phyloP scores from a whole-genome alignment of 2,113 vertebrate genomes.

The Sylvia atricapilla region DNA sequence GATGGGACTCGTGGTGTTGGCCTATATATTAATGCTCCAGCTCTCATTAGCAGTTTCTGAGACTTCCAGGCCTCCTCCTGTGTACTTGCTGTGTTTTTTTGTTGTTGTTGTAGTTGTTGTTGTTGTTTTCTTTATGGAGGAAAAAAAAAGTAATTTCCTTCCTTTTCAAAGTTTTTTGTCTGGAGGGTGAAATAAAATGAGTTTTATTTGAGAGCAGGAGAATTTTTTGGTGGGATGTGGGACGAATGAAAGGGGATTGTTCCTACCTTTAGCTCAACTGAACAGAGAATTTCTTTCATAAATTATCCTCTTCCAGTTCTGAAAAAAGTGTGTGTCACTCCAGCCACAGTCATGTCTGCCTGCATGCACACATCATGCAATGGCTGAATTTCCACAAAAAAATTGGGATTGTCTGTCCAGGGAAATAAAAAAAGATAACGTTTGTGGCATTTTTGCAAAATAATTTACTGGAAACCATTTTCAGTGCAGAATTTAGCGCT shows the following conservation, averaged over 20 bases:
- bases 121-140: background rate
- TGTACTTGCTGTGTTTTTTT: background rate
- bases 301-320: background rate
- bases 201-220: background rate
- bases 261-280: background rate
- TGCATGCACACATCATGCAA: background rate
- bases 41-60: background rate
- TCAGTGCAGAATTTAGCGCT: background rate
- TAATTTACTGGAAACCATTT: background rate
- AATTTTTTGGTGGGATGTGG: accelerated
- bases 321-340: background rate
- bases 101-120: no score
- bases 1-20: background rate
- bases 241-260: background rate
- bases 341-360: background rate
- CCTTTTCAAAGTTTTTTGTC: background rate
- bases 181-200: background rate
- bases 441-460: background rate
- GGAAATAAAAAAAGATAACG: background rate
- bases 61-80: background rate
- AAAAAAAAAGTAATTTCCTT: background rate
- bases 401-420: background rate
- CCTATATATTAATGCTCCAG: constrained; percentile 11
- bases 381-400: background rate
- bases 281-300: background rate